Conservation (phyloP, 2,113 vertebrate genomes). For the Arvicanthis niloticus region DNA sequence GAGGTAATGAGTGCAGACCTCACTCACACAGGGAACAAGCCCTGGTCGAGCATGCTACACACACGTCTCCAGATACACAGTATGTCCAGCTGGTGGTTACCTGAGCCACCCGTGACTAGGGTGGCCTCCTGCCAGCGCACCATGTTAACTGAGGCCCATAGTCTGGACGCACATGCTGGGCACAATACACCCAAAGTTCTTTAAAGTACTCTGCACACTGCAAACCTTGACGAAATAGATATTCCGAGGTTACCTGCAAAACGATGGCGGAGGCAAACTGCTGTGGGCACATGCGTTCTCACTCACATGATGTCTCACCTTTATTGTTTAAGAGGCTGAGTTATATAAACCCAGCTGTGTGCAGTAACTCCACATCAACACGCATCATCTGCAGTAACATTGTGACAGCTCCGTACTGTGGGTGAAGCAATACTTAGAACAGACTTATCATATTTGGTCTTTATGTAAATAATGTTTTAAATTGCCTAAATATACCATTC, state of each 20-base stretch:
- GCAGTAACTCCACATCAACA: constrained; percentile 83
- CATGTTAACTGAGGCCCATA: accelerated
- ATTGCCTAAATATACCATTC: constrained; percentile 88
- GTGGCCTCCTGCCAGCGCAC: not conserved
- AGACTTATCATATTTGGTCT: constrained; percentile 90
- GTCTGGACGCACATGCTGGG: not conserved
- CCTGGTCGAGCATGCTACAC: not conserved
- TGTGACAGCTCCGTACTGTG: constrained; percentile 84
- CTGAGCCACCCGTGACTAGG: not conserved
- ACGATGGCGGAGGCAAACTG: not conserved
- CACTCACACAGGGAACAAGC: not conserved
- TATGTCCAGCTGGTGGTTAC: not conserved
- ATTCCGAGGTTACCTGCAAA: not conserved
- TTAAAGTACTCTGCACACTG: not conserved
- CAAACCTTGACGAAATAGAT: not conserved
- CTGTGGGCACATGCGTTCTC: not conserved
- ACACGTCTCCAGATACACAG: not conserved
- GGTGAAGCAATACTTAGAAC: constrained; percentile 87
- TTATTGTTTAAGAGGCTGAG: constrained; percentile 83
- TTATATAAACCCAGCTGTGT: constrained; percentile 86
- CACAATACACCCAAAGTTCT: not conserved
- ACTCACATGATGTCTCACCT: constrained; percentile 31
- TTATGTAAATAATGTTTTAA: constrained; percentile 88
- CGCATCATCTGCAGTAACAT: constrained; percentile 85
- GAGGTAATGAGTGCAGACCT: not conserved